These are phyloP conservation scores for Gambelia wislizenii DNA, from an alignment of 2,797 vertebrate genomes.

Conservation along the genomic window DNA sequence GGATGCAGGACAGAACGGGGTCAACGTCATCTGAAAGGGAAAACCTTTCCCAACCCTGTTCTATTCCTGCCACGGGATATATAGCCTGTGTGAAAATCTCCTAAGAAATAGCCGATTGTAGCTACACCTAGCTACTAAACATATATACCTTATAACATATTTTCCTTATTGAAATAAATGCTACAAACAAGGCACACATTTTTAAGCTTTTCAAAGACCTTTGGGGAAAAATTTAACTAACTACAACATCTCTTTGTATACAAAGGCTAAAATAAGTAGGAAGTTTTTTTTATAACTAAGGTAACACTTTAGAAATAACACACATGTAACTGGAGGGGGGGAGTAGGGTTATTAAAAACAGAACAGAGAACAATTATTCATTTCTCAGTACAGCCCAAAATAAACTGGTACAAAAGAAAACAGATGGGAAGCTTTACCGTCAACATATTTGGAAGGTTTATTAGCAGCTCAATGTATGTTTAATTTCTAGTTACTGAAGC, in stretches of 20 bases:
- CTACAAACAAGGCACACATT: slow-evolving; percentile 74
- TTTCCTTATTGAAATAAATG: slow-evolving; percentile 49
- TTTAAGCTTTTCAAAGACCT: slow-evolving; percentile 57
- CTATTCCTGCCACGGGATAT: too few species aligned
- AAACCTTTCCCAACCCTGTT: too few species aligned
- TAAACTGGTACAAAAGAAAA: slow-evolving; percentile 50
- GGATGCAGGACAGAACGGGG: too few species aligned
- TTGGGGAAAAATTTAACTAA: slow-evolving; percentile 53
- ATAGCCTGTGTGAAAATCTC: too few species aligned
- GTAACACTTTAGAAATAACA: slow-evolving; percentile 60
- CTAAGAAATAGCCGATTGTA: neutral
- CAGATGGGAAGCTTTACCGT: neutral
- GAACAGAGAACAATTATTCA: slow-evolving; percentile 31
- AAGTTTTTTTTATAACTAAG: slow-evolving; percentile 72
- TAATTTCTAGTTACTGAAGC: slow-evolving; percentile 57
- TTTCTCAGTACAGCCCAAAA: slow-evolving; percentile 28
- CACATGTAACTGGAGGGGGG: slow-evolving; percentile 33
- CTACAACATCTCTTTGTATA: slow-evolving; percentile 44
- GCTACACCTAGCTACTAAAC: neutral
- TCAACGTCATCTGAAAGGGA: too few species aligned
- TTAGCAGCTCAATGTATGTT: slow-evolving; percentile 56
- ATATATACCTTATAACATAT: neutral
- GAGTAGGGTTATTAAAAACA: slow-evolving; percentile 35
- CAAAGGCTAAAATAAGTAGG: slow-evolving; percentile 43
- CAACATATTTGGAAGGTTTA: slow-evolving; percentile 57